phyloP scores from a whole-genome alignment of 2,888 invertebrate genomes.

The Eudemis profundana region DNA sequence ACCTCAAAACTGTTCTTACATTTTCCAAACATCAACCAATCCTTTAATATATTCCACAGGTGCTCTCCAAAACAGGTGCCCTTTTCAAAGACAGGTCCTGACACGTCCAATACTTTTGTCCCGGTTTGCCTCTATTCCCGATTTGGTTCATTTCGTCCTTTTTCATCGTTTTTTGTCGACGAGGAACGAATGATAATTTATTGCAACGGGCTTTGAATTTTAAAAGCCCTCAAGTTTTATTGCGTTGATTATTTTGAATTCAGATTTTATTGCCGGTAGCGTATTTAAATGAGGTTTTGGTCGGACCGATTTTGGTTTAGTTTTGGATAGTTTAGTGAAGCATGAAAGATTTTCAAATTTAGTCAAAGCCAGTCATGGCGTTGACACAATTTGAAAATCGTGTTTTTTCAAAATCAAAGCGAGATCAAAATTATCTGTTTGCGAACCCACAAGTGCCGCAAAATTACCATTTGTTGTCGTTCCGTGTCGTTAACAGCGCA shows the following conservation, averaged over 20 bases:
- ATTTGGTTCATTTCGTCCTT: constrained; percentile 64
- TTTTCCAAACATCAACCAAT: constrained; percentile 49
- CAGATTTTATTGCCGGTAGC: constrained; percentile 45
- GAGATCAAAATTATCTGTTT: too few species aligned
- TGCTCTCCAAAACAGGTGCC: constrained; percentile 76
- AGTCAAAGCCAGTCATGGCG: neutral
- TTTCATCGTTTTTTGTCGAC: constrained; percentile 53
- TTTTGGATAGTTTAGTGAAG: constrained; percentile 2
- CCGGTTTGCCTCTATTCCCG: constrained; percentile 65
- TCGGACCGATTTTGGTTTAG: constrained; percentile 23
- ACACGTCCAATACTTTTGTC: constrained; percentile 78
- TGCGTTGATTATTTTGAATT: constrained; percentile 47
- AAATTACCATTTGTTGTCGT: too few species aligned
- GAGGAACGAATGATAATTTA: constrained; percentile 71
- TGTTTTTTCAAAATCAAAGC: too few species aligned
- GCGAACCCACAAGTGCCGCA: too few species aligned
- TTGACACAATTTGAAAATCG: too few species aligned
- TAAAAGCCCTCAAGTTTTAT: constrained; percentile 48
- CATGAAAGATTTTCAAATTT: too few species aligned
- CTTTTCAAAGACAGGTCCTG: constrained; percentile 67
- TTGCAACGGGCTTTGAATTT: constrained; percentile 64
- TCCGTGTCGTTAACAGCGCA: too few species aligned
- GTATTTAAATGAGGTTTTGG: constrained; percentile 46
- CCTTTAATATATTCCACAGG: constrained; percentile 75
- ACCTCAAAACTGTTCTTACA: constrained; percentile 50